Conservation (phyloP, 37 sponge, comb jelly and placozoan species). For the Bolinopsis microptera region DNA sequence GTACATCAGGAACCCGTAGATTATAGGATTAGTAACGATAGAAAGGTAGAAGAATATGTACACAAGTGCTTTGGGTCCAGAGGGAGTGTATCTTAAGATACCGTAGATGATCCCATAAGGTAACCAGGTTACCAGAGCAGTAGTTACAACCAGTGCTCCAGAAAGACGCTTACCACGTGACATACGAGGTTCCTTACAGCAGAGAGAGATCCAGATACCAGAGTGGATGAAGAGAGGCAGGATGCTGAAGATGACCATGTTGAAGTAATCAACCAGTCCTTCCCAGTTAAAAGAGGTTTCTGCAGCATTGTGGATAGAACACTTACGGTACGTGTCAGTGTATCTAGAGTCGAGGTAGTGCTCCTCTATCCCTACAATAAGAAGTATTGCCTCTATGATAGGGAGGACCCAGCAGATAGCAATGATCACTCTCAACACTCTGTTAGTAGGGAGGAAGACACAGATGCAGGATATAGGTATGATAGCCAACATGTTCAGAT, state of each 20-base stretch:
- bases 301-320: neutral
- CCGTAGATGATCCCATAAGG: neutral
- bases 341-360: neutral
- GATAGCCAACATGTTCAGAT: conserved; percentile 21
- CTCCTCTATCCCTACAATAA: neutral
- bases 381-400: neutral
- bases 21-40: neutral
- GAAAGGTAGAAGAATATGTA: neutral
- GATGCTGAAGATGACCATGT: neutral
- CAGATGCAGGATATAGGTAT: neutral
- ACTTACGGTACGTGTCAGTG: neutral
- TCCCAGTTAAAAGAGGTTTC: neutral
- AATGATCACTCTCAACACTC: neutral
- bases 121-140: conserved; percentile 1
- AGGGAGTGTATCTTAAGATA: neutral
- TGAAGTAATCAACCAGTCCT: neutral
- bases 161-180: neutral
- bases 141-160: neutral
- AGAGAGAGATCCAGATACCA: neutral
- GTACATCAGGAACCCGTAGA: neutral
- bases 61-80: neutral
- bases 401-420: neutral
- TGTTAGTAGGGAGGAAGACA: neutral
- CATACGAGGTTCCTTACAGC: neutral
- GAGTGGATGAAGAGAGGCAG: neutral